Conservation (phyloP, 2,113 vertebrate species). For the Solea solea region DNA sequence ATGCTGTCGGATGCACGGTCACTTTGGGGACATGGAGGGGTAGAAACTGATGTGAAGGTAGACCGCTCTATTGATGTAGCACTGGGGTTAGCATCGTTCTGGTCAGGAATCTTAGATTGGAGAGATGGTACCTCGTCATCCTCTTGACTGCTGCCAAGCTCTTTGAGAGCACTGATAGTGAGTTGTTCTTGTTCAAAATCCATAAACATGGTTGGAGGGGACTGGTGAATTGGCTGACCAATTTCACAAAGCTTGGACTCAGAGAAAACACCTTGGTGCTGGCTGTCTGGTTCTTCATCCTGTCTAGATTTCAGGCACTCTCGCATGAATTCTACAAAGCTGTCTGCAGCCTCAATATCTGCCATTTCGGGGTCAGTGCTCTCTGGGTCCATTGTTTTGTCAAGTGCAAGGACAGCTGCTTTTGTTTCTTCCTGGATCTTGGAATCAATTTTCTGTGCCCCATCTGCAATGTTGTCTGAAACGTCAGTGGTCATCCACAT, state of each 20-base stretch:
- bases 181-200: conserved; percentile 86
- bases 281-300: conserved; percentile 63
- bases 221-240: conserved; percentile 12
- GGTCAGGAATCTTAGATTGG: conserved; percentile 18
- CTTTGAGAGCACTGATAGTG: conserved; percentile 86
- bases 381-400: conserved; percentile 52
- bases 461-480: conserved; percentile 11
- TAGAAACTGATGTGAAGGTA: conserved; percentile 34
- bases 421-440: conserved; percentile 32
- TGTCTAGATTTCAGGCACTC: conserved; percentile 81
- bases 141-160: conserved; percentile 77
- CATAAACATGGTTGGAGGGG: conserved; percentile 64
- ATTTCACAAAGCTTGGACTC: conserved; percentile 25
- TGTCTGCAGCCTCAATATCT: conserved; percentile 71
- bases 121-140: neutral
- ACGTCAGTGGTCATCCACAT: conserved; percentile 22
- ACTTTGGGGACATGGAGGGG: conserved; percentile 50
- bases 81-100: conserved; percentile 20
- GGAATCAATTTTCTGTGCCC: neutral
- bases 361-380: conserved; percentile 44
- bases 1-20: conserved; percentile 48
- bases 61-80: conserved; percentile 13
- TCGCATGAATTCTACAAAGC: conserved; percentile 85
- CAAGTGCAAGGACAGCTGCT: conserved; percentile 24
- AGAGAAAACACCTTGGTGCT: neutral